Base-by-base conservation (phyloP, 2,113 vertebrate species). In the Nibea albiflora region DNA sequence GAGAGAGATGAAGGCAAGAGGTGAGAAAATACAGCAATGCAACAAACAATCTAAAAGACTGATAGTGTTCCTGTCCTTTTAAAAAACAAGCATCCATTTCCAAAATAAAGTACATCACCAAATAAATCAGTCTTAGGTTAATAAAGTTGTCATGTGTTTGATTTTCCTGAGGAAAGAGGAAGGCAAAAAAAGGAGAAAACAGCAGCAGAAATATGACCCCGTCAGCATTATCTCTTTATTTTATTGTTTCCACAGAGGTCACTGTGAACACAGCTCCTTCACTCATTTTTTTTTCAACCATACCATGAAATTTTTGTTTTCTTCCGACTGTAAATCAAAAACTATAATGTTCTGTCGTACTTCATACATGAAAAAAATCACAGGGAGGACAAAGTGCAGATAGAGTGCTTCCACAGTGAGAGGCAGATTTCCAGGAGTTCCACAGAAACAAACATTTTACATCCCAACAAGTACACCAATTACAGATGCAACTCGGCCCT, bases 111-210 rank as follows among this genome's bases (percentile, higher is more conserved):
- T 73, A 76, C 71, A 74, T 88, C 62, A 58, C 63, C n/a, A 71
- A 90, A 90, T 90, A 93, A 92, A 93, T 92, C 92, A 90, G 70
- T 24, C 60, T 17, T 5, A 11, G 84, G 78, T 92, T 91, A 92
- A 93, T 92, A 92, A 93, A 93, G 86, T 86, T 93, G 92, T 92
- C 92, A 85, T 83, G 26, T 31, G 49, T 79, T 87, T 82, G 65
- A 84, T 87, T 88, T 89, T 88, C 54, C 74, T 50, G 80, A 64
- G 82, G 73, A 83, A 85, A 53, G 72, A 7, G 54, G 53, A 76
- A 66, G 67, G 76, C 20, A 16, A 82, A 68, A 79, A 83, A 88
- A 73, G 82, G 44, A 75, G 66, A 77, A 87, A 88, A 77, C 54
- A 77, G 66, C 24, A 15, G 68, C 69, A 87, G 76, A 90, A 85